phyloP scores from a whole-genome alignment of 2,797 vertebrate genomes.

The Cirrhinus molitorella region DNA sequence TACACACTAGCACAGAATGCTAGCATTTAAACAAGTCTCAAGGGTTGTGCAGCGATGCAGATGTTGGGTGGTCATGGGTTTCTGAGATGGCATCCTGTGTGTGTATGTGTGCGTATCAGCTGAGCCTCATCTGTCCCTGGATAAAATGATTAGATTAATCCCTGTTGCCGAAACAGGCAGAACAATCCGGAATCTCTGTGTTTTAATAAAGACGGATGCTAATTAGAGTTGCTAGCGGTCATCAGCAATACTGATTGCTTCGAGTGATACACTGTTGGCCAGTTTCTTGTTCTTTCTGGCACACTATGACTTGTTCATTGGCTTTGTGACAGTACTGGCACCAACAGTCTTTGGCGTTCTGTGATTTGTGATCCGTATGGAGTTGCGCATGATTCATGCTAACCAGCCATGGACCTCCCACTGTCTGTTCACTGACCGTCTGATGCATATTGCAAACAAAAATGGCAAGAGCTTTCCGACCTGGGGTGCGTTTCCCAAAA shows the following conservation, averaged over 20 bases:
- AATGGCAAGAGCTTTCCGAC: neutral
- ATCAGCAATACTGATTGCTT: slow-evolving; percentile 10
- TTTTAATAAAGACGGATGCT: slow-evolving; percentile 46
- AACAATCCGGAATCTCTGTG: slow-evolving; percentile 8
- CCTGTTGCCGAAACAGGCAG: slow-evolving; percentile 27
- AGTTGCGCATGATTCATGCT: slow-evolving; percentile 35
- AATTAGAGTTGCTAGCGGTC: neutral
- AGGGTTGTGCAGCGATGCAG: neutral
- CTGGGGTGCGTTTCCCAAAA: neutral
- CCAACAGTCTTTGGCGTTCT: neutral
- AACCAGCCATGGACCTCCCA: slow-evolving; percentile 33
- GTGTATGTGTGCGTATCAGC: slow-evolving; percentile 23
- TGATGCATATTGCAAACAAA: slow-evolving; percentile 8
- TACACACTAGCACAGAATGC: slow-evolving; percentile 5
- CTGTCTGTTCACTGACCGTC: slow-evolving; percentile 31
- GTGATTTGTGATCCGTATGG: slow-evolving; percentile 21
- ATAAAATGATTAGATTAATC: slow-evolving; percentile 12
- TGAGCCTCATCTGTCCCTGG: slow-evolving; percentile 37
- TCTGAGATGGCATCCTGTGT: neutral
- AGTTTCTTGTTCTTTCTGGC: slow-evolving; percentile 21
- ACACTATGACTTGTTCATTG: slow-evolving; percentile 18
- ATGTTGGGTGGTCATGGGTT: neutral
- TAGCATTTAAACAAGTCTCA: slow-evolving; percentile 17
- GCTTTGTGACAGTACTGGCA: slow-evolving; percentile 14
- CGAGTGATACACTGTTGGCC: neutral